A percentile compares a stretch with the other conserved stretches of the same genome.
Evolutionary conservation across 2,888 invertebrate species (phyloP).

Genomic region (Megamerina dolium): DNA sequence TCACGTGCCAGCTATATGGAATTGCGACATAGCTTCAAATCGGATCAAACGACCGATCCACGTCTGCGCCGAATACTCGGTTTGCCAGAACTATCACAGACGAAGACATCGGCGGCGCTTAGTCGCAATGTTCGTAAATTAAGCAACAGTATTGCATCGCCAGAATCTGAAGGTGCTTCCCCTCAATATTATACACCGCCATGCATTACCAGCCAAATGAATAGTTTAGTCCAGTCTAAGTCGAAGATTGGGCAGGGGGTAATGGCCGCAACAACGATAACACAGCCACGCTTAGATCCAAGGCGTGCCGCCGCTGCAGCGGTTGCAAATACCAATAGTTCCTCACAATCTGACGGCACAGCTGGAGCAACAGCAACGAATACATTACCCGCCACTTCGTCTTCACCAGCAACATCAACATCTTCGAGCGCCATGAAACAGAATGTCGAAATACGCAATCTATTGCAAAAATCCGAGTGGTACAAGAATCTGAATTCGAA

Average conservation of each 20-base stretch:
- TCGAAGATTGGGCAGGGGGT: too few relatives aligned
- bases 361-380: conserved; percentile 5
- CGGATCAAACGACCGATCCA: conserved; percentile 66
- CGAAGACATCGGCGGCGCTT: conserved; percentile 18
- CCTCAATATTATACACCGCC: conserved; percentile 27
- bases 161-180: conserved; percentile 27
- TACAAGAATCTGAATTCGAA: conserved; percentile 66
- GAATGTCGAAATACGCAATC: conserved; percentile 56
- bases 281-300: conserved; percentile 39
- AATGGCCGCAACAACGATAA: conserved; percentile 2
- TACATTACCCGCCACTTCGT: conserved; percentile 2
- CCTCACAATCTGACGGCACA: conserved; percentile 7
- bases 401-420: conserved; percentile 5
- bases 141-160: conserved; percentile 32
- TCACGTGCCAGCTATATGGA: conserved; percentile 71
- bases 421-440: conserved; percentile 27
- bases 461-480: conserved; percentile 63
- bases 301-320: conserved; percentile 33
- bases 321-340: not conserved
- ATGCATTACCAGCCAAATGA: conserved; percentile 17
- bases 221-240: too few relatives aligned
- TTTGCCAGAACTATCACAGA: conserved; percentile 50
- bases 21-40: conserved; percentile 64
- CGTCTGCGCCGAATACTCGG: conserved; percentile 64
- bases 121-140: conserved; percentile 25